These are phyloP conservation scores for Eupithecia subumbrata DNA, from an alignment of 2,888 invertebrate genomes.

Conservation along the genomic window DNA sequence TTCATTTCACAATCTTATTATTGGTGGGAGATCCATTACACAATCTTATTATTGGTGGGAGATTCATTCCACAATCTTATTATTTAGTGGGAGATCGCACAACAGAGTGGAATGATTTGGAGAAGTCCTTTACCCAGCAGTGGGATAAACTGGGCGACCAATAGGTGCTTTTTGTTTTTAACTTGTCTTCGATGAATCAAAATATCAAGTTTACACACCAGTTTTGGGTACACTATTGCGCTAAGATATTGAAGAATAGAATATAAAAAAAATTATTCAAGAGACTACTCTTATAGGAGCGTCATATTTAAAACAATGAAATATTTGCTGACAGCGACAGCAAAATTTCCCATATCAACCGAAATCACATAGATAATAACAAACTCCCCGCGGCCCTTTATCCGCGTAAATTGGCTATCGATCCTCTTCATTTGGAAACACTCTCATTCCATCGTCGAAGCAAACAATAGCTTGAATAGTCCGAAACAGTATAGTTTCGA, in stretches of 20 bases:
- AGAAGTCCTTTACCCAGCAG: neutral
- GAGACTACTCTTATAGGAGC: neutral
- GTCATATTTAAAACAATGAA: neutral
- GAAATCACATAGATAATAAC: neutral
- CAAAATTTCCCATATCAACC: neutral
- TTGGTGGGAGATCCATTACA: neutral
- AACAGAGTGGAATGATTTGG: neutral
- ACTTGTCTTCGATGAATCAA: too few species aligned
- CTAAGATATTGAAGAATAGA: neutral
- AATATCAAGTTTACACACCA: too few species aligned
- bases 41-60: neutral
- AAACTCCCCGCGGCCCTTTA: neutral
- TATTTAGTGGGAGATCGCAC: too few species aligned
- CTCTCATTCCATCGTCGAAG: neutral
- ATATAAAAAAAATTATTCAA: neutral
- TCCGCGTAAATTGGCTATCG: conserved; percentile 10
- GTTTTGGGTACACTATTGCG: neutral
- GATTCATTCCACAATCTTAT: too few species aligned
- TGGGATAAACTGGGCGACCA: neutral
- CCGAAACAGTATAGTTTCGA: conserved; percentile 6
- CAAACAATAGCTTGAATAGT: conserved; percentile 10
- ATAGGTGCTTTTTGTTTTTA: neutral
- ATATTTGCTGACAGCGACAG: neutral
- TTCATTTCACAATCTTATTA: neutral
- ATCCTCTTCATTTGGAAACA: conserved; percentile 6